phyloP scores from a whole-genome alignment of 2,113 vertebrate genomes.

The Hipposideros armiger region DNA sequence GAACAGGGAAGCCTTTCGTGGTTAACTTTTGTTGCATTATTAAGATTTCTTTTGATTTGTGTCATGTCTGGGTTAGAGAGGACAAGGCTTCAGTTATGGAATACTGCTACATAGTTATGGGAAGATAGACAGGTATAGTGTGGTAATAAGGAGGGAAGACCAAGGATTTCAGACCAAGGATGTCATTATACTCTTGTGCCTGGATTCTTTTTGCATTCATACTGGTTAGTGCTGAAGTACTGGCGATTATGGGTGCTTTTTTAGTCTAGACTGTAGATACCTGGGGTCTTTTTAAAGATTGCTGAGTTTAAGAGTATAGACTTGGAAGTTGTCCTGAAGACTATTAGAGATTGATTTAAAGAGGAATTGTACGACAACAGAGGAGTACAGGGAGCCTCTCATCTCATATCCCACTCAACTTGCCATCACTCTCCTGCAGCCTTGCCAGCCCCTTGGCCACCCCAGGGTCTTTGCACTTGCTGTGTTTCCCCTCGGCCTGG shows the following conservation, averaged over 20 bases:
- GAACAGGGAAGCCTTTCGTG: background rate
- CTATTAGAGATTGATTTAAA: background rate
- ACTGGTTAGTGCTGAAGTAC: background rate
- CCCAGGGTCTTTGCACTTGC: background rate
- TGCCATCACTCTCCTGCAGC: background rate
- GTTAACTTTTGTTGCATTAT: background rate
- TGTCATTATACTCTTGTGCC: background rate
- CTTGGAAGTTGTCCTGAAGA: background rate
- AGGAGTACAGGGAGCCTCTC: background rate
- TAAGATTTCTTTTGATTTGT: background rate
- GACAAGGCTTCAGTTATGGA: background rate
- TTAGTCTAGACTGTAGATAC: background rate
- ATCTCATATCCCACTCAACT: accelerated
- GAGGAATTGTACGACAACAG: background rate
- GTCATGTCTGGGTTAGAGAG: background rate
- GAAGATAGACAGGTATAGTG: background rate
- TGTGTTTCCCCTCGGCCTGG: background rate
- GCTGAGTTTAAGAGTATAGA: background rate
- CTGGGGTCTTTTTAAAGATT: background rate
- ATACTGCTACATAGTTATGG: background rate
- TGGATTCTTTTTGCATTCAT: background rate
- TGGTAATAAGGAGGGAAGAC: background rate
- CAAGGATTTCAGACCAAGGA: background rate
- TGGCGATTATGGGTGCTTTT: background rate
- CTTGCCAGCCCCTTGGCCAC: background rate